Evolutionary conservation across 2,888 invertebrate species (phyloP), one percentile per base, ranked within the genome.

Genomic region (Geotrupes spiniger): DNA sequence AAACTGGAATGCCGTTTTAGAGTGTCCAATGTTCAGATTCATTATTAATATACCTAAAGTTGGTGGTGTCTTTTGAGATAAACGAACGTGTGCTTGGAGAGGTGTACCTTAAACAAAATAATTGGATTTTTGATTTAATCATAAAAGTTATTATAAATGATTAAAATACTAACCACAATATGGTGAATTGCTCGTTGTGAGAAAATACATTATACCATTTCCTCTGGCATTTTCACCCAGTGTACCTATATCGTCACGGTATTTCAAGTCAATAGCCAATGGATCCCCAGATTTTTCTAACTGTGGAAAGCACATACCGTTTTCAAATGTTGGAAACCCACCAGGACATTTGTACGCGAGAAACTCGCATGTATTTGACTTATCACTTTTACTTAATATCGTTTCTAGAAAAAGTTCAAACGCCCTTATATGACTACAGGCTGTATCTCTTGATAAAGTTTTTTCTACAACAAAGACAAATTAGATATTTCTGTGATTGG

Each of bases 361-460:
- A 57, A 81, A 81, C 57, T 74, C 72, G 61, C 80, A 80, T 15
- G 61, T 64, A 51, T 57, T 52, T 42, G 43, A 54, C 36, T 52
- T 59, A 28, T 46, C 52, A 5, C 58, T 55, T 65, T 72, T 72
- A 51, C 68, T 70, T 17, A 64, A 57, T 15, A 81, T 52, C 42
- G 76, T 77, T 58, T 80, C 81, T 27, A 76, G 60, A 61, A 78
- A 82, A 1, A 80, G 63, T 37, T 73, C 67, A 71, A 78, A 78
- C 1, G 80, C 78, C 56, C 81, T 67, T 8, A 78, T 62, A 62
- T 82, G 82, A 54, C 81, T 81, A 61, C 82, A 82, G 2, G 79
- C 79, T 27, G 78, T 72, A 28, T 76, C 73, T 36, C 71, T 70
- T 17, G 76, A 75, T 42, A 78, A 59, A 27, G 64, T 58, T 36